These are phyloP conservation scores for Drosophila anomelani DNA, from an alignment of 2,888 invertebrate genomes.

Conservation along the genomic window DNA sequence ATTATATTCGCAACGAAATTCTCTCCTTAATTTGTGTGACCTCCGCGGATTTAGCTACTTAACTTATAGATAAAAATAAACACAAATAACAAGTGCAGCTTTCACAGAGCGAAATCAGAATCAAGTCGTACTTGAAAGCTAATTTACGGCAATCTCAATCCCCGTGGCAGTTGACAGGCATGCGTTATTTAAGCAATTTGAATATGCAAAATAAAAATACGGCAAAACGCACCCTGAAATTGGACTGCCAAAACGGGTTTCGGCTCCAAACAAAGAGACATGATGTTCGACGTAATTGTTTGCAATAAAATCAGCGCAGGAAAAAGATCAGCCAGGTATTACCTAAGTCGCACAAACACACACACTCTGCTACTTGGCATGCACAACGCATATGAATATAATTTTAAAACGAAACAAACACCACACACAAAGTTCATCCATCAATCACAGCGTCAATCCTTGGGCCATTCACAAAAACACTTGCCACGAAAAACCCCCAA, in stretches of 20 bases:
- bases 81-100: constrained; percentile 31
- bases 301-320: constrained; percentile 18
- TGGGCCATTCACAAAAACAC: constrained; percentile 45
- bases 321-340: constrained; percentile 49
- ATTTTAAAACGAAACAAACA: constrained; percentile 1
- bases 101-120: constrained; percentile 54
- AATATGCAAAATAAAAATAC: constrained; percentile 58
- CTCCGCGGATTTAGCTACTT: constrained; percentile 51
- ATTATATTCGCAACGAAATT: constrained; percentile 20
- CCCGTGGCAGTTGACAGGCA: constrained; percentile 44
- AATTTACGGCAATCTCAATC: constrained; percentile 62
- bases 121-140: constrained; percentile 73
- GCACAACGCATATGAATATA: constrained; percentile 43
- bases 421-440: constrained; percentile 13
- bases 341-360: constrained; percentile 31
- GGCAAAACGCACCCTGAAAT: constrained; percentile 33
- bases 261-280: constrained; percentile 9
- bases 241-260: constrained; percentile 26
- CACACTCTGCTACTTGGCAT: constrained; percentile 36
- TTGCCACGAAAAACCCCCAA: constrained; percentile 33
- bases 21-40: constrained; percentile 65
- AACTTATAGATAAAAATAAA: constrained; percentile 41
- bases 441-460: constrained; percentile 35
- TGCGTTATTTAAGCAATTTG: constrained; percentile 61
- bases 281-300: constrained; percentile 18